Evolutionary conservation across 2,888 invertebrate species (phyloP), one percentile per base, ranked within the genome.

Genomic region (Eledona agricola): DNA sequence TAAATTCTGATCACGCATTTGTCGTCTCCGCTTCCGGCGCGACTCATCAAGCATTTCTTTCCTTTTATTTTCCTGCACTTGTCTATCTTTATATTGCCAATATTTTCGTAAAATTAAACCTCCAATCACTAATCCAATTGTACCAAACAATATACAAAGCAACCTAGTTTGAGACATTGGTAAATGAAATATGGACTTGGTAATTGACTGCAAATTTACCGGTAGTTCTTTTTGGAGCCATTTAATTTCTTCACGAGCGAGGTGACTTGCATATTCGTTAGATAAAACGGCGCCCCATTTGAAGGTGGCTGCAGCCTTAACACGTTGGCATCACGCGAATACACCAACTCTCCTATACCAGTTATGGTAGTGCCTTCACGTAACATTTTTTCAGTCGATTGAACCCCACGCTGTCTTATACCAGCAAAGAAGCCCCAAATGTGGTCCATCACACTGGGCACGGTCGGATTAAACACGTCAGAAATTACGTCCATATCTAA

Each of bases 401-500:
- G 93, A 11, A 93, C 78, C 0, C 94, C 94, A 55, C 90, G 83
- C 68, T 90, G 89, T 0, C 89, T 81, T 9, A 92, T 86, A 9
- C 93, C 93, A 62, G 88, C 87, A 69, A 94, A 87, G 73, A 92
- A 90, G 1, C 92, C 92, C 83, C 92, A 88, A 11, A 93, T 80
- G 66, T 89, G 88, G 74, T 92, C 89, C 55, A 89, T 84, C 26
- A 92, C 81, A 4, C 87, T 86, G 1, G 88, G 83, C 0, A 85
- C 82, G 63, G 86, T 86, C 0, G 91, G 89, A 69, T 90, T 88
- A 72, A 92, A 94, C 55, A 87, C 84, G 74, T 91, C 90, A 25
- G 90, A 88, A 59, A 93, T 87, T 1, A 89, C 86, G 65, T 92
- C 91, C 80, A 94, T 81, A 65, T 91, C 89, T 77, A 50, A 12